Evolutionary conservation across 2,113 vertebrate genomes (phyloP).

Genomic region (Taurulus bubalis): DNA sequence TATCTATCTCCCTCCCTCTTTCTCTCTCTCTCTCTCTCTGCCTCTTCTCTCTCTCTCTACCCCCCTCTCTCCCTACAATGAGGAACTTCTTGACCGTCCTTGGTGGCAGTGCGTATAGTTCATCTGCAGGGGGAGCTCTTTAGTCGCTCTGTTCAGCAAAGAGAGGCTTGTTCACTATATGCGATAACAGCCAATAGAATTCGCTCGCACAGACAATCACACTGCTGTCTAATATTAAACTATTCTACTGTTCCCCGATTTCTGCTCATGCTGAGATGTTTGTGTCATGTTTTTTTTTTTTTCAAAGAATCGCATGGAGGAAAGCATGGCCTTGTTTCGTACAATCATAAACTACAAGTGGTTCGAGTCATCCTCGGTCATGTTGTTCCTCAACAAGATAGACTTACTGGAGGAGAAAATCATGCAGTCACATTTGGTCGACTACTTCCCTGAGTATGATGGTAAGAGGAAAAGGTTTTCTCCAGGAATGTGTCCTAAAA

Average conservation of each 20-base stretch:
- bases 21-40: slow-evolving; percentile 5
- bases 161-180: slow-evolving; percentile 34
- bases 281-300: slow-evolving; percentile 2
- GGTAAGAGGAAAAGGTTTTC: slow-evolving; percentile 75
- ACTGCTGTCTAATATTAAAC: slow-evolving; percentile 16
- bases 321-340: slow-evolving; percentile 92
- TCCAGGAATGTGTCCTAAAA: neutral
- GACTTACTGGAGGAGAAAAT: slow-evolving; percentile 93
- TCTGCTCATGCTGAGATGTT: slow-evolving; percentile 3
- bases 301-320: slow-evolving; percentile 93
- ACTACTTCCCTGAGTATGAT: slow-evolving; percentile 91
- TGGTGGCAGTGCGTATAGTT: slow-evolving; percentile 33
- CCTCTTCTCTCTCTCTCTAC: slow-evolving; percentile 8
- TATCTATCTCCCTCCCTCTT: neutral
- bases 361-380: slow-evolving; percentile 90
- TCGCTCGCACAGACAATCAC: slow-evolving; percentile 36
- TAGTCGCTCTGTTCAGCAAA: slow-evolving; percentile 61
- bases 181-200: slow-evolving; percentile 50
- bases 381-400: slow-evolving; percentile 93
- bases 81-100: slow-evolving; percentile 9
- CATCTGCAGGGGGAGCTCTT: slow-evolving; percentile 80
- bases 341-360: slow-evolving; percentile 91
- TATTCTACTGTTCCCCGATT: too few species aligned
- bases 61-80: slow-evolving; percentile 9
- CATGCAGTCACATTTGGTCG: slow-evolving; percentile 89